Conservation (phyloP, 2,888 invertebrate genomes). For the Lypha dubia region DNA sequence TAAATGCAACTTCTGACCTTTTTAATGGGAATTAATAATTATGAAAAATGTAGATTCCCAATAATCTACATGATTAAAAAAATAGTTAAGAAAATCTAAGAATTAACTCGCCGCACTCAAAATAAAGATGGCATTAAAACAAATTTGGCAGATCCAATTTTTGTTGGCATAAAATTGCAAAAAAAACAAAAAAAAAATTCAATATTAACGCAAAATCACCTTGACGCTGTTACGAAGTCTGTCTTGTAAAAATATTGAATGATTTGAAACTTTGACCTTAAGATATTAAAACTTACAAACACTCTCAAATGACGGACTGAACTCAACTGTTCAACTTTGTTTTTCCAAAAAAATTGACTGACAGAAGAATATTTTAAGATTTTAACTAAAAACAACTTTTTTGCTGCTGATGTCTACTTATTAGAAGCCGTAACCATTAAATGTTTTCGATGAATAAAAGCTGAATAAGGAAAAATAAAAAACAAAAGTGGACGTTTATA, state of each 20-base stretch:
- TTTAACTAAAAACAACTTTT: slow-evolving; percentile 42
- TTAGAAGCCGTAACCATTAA: slow-evolving; percentile 37
- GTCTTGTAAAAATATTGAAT: slow-evolving; percentile 50
- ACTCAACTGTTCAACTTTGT: neutral
- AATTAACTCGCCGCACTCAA: neutral
- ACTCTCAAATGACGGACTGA: slow-evolving; percentile 8
- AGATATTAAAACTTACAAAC: slow-evolving; percentile 37
- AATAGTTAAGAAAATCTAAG: neutral
- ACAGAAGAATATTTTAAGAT: slow-evolving; percentile 21
- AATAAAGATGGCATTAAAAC: neutral
- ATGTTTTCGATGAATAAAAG: slow-evolving; percentile 29
- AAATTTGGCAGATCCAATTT: slow-evolving; percentile 45
- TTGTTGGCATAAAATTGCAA: slow-evolving; percentile 24
- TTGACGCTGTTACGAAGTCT: slow-evolving; percentile 37
- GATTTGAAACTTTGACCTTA: slow-evolving; percentile 63
- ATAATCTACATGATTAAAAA: slow-evolving; percentile 22
- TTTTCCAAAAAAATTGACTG: slow-evolving; percentile 14
- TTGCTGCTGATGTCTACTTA: slow-evolving; percentile 28
- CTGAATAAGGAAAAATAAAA: slow-evolving; percentile 1
- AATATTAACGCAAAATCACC: slow-evolving; percentile 28
- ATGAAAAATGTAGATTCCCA: neutral
- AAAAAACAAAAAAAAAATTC: neutral
- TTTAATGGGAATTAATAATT: slow-evolving; percentile 11
- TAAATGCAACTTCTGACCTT: slow-evolving; percentile 29
- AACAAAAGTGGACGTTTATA: slow-evolving; percentile 42